phyloP scores from a whole-genome alignment of 2,888 invertebrate species.

The Physocephala rufipes region DNA sequence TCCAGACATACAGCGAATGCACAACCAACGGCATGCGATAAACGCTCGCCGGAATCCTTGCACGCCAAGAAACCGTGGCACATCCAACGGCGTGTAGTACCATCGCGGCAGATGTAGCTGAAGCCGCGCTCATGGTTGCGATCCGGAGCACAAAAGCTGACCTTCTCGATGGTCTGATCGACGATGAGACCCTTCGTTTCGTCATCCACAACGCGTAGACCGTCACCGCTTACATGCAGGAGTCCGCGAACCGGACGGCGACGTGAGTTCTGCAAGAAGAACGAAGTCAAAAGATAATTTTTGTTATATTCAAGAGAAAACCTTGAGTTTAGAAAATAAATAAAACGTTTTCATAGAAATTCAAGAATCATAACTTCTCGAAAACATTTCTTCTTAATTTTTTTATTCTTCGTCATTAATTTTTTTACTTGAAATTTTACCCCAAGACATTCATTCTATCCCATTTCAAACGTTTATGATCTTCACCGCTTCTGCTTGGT shows the following conservation, averaged over 20 bases:
- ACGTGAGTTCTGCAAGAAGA: conserved; percentile 79
- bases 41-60: conserved; percentile 94
- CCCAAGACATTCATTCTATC: conserved; percentile 7
- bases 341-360: not conserved
- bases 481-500: too few species aligned
- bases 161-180: conserved; percentile 99
- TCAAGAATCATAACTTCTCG: too few species aligned
- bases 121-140: conserved; percentile 95
- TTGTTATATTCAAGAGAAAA: not conserved
- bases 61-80: conserved; percentile 98
- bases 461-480: too few species aligned
- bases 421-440: too few species aligned
- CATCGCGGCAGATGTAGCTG: conserved; percentile 99
- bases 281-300: not conserved
- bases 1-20: conserved; percentile 98
- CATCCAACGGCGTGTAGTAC: conserved; percentile 99
- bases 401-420: too few species aligned
- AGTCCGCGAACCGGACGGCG: conserved; percentile 89
- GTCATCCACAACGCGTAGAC: conserved; percentile 96
- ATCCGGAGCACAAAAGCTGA: conserved; percentile 99
- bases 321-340: not conserved
- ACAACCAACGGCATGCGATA: conserved; percentile 99
- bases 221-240: conserved; percentile 92
- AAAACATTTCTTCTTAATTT: too few species aligned
- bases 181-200: conserved; percentile 98